Evolutionary conservation across 2,888 invertebrate species (phyloP), one percentile per base, ranked within the genome.

Genomic region (Isotomurus palustris): DNA sequence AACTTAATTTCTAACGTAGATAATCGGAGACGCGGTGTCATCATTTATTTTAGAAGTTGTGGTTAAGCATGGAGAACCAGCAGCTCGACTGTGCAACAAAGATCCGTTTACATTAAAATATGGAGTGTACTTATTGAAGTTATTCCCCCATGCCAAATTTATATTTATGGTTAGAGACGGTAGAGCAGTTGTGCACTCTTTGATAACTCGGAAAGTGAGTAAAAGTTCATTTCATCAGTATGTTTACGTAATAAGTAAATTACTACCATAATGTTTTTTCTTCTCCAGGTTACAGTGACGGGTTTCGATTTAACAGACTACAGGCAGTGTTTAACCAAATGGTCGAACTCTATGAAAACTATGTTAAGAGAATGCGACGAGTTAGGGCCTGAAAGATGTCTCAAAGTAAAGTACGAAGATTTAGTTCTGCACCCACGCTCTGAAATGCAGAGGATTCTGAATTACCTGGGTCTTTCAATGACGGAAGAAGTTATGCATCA

Each of bases 91-190:
- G 64, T 99, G 99, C 81, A 99, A 99, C 81, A 99, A 99, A 79
- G 99, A 99, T 79, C 99, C 99, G 51, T 85, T 99, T 70, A 95
- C 95, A 57, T 83, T 99, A 70, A 96, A 96, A 79, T 94, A 94
- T 83, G 94, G 94, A 74, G 86, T 88, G 53, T 97, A 92, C 77
- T 86, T 99, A 72, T 84, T 90, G 65, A 88, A 91, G 75, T 81
- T 99, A 61, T 99, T 99, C 79, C 97, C 99, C 44, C 93, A 94
- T 75, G 88, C 95, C 58, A 96, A 96, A 79, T 99, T 95, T 78
- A 82, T 99, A 72, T 91, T 97, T 77, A 95, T 97, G 94, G 87
- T 97, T 72, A 86, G 99, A 65, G 99, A 99, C 77, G 97, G 97
- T 25, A 84, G 99, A 65, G 99, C 97, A 62, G 95, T 96, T 24